A percentile compares a stretch with the other conserved stretches of the same genome.
phyloP scores from a whole-genome alignment of 2,113 vertebrate species.

The Brachionichthys hirsutus region DNA sequence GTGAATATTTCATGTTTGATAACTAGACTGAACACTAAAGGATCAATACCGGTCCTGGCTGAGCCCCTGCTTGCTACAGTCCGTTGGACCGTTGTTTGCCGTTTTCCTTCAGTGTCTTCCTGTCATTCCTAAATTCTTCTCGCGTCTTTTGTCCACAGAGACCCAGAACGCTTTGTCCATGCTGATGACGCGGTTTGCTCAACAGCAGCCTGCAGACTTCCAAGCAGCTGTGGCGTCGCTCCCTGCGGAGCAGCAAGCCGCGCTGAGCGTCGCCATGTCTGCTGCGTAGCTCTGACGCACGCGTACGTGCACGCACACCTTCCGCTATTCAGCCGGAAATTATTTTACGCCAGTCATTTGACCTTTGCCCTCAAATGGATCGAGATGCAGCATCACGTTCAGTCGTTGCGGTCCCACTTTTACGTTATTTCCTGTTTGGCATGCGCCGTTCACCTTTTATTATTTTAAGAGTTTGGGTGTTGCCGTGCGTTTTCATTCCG shows the following conservation, averaged over 20 bases:
- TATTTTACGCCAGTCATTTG: not conserved
- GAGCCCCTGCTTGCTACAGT: not conserved
- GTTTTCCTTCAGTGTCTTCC: not conserved
- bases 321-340: constrained; percentile 20
- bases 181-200: constrained; percentile 76
- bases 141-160: constrained; percentile 66
- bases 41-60: not conserved
- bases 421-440: constrained; percentile 52
- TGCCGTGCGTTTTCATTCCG: constrained; percentile 20
- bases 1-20: constrained; percentile 48
- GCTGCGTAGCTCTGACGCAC: constrained; percentile 49
- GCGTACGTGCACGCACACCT: not conserved
- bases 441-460: constrained; percentile 39
- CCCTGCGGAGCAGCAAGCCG: constrained; percentile 75
- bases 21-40: not conserved
- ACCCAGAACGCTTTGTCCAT: constrained; percentile 66
- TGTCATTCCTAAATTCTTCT: not conserved
- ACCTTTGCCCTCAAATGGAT: no score
- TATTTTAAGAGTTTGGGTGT: constrained; percentile 35
- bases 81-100: not conserved
- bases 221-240: constrained; percentile 76
- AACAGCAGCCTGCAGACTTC: constrained; percentile 76
- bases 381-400: constrained; percentile 13
- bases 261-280: constrained; percentile 61
- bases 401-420: constrained; percentile 36